Evolutionary conservation across 2,888 invertebrate genomes (phyloP).

Genomic region (Prosopocoilus inquinatus): DNA sequence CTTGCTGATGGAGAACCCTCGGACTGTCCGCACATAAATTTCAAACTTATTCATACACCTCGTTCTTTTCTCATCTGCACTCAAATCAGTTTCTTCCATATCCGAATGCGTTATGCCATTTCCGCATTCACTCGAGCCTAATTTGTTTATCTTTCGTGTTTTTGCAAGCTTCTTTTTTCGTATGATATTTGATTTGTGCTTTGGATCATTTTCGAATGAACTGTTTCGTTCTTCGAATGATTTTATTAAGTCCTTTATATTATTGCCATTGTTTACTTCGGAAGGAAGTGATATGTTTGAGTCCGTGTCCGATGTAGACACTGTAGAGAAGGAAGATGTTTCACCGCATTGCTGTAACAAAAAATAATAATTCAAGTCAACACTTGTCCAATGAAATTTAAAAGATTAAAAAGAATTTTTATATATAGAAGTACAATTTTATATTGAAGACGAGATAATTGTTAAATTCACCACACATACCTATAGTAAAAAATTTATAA

Average conservation of each 20-base stretch:
- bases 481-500: no score
- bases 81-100: no score
- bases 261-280: constrained; percentile 35
- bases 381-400: no score
- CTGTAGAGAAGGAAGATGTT: constrained; percentile 41
- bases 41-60: constrained; percentile 40
- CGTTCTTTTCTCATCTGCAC: constrained; percentile 1
- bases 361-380: no score
- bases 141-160: no score
- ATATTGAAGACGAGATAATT: no score
- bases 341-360: constrained; percentile 20
- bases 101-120: no score
- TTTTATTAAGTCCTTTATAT: constrained; percentile 39
- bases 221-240: constrained; percentile 33
- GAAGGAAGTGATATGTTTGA: constrained; percentile 47
- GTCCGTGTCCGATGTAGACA: constrained; percentile 49
- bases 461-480: no score
- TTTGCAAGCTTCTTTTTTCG: not conserved
- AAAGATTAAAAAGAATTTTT: no score
- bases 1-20: constrained; percentile 58
- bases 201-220: constrained; percentile 8
- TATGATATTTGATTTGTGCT: not conserved
- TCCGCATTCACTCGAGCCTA: no score
- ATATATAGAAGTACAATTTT: no score
- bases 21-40: constrained; percentile 52